These are phyloP conservation scores for Leguminivora glycinivorella DNA, from an alignment of 1,140 invertebrate species.

Conservation along the genomic window DNA sequence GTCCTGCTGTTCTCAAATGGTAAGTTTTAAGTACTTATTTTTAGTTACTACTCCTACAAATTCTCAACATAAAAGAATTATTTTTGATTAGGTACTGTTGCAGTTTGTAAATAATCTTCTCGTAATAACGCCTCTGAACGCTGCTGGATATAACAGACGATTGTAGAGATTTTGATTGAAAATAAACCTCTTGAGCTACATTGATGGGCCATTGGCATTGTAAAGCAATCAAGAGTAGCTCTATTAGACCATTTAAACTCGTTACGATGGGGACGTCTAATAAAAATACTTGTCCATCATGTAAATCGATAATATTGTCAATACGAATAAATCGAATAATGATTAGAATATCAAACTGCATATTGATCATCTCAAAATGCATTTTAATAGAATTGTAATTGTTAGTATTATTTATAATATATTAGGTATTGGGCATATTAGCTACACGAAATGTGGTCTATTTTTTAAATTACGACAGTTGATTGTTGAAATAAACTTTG, in stretches of 20 bases:
- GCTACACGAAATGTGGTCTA: too few relatives aligned
- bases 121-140: not conserved
- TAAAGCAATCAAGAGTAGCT: slow-evolving; percentile 64
- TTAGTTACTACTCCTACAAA: slow-evolving; percentile 21
- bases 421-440: too few relatives aligned
- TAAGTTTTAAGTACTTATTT: slow-evolving; percentile 42
- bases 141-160: not conserved
- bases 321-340: not conserved
- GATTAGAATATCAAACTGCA: too few relatives aligned
- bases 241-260: slow-evolving; percentile 69
- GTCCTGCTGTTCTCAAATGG: slow-evolving; percentile 40
- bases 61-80: not conserved
- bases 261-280: slow-evolving; percentile 52
- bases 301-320: slow-evolving; percentile 37
- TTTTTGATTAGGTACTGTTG: slow-evolving; percentile 14
- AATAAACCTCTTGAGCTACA: slow-evolving; percentile 39
- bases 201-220: slow-evolving; percentile 62
- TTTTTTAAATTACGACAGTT: too few relatives aligned
- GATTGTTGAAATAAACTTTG: not conserved
- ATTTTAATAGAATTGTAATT: too few relatives aligned
- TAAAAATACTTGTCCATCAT: slow-evolving; percentile 48
- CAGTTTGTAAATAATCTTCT: not conserved
- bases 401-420: too few relatives aligned
- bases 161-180: slow-evolving; percentile 39
- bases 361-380: too few relatives aligned